Percentiles rank a stretch among this genome's conserved stretches.
Conservation (phyloP, 2,113 vertebrate species). For the Alectura lathami region DNA sequence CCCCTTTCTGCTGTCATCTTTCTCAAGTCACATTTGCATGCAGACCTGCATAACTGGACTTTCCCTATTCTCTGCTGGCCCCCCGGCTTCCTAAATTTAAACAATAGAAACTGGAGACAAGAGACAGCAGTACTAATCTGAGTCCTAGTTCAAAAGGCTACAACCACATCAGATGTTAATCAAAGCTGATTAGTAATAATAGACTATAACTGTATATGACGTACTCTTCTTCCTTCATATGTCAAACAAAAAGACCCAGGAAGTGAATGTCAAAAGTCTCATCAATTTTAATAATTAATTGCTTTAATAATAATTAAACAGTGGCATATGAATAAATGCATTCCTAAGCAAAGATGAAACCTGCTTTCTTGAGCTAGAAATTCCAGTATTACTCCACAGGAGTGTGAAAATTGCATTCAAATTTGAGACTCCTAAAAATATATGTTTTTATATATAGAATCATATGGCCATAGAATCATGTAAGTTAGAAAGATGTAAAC, state of each 20-base stretch:
- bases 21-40: background rate
- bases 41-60: background rate
- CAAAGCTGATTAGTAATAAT: background rate
- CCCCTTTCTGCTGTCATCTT: background rate
- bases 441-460: background rate
- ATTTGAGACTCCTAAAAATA: background rate
- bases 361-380: background rate
- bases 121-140: rapidly evolving
- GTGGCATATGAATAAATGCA: background rate
- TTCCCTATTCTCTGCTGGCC: background rate
- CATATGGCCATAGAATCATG: background rate
- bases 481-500: background rate
- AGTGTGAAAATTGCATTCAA: background rate
- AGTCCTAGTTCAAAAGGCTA: background rate
- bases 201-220: background rate
- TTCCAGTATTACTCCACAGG: background rate
- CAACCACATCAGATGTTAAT: background rate
- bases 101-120: background rate
- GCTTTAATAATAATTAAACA: too few relatives aligned
- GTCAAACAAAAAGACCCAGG: background rate
- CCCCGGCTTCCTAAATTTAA: background rate
- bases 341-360: background rate
- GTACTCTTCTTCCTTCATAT: background rate
- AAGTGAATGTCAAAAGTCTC: background rate
- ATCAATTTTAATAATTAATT: background rate